phyloP scores from a whole-genome alignment of 64 coral and sea anemone species.

The Montipora sp. region DNA sequence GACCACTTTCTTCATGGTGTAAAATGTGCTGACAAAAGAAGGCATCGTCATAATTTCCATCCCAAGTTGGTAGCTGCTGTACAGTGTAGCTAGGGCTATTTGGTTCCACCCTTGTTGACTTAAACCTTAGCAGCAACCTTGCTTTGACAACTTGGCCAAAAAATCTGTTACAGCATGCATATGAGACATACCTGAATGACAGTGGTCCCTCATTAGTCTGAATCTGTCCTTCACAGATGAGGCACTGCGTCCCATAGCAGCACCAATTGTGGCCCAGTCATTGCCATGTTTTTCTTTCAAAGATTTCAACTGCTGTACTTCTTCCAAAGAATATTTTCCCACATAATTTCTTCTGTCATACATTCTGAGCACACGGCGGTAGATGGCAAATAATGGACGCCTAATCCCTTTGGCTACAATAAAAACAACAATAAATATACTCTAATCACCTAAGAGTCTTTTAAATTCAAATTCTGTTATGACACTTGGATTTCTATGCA shows the following conservation, averaged over 20 bases:
- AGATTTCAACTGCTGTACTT: constrained; percentile 84
- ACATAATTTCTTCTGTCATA: constrained; percentile 95
- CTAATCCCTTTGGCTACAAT: constrained; percentile 92
- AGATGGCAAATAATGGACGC: constrained; percentile 96
- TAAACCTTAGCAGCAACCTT: too few species aligned
- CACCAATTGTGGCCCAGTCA: constrained; percentile 96
- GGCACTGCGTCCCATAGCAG: constrained; percentile 95
- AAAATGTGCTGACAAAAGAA: not conserved
- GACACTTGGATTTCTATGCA: not conserved
- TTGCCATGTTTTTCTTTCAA: constrained; percentile 97
- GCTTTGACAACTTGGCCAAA: not conserved
- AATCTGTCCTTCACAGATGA: constrained; percentile 98
- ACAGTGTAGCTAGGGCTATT: too few species aligned
- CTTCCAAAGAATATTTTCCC: constrained; percentile 93
- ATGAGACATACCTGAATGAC: constrained; percentile 74
- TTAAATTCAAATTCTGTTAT: too few species aligned
- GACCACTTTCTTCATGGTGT: not conserved
- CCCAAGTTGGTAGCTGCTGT: not conserved
- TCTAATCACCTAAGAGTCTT: too few species aligned
- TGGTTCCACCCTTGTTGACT: too few species aligned
- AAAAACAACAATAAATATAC: not conserved
- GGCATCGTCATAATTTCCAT: not conserved
- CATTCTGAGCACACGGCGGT: constrained; percentile 94
- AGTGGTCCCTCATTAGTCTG: constrained; percentile 89
- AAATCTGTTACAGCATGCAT: not conserved